phyloP scores from a whole-genome alignment of 2,113 vertebrate genomes.

The Odontophorus gujanensis region DNA sequence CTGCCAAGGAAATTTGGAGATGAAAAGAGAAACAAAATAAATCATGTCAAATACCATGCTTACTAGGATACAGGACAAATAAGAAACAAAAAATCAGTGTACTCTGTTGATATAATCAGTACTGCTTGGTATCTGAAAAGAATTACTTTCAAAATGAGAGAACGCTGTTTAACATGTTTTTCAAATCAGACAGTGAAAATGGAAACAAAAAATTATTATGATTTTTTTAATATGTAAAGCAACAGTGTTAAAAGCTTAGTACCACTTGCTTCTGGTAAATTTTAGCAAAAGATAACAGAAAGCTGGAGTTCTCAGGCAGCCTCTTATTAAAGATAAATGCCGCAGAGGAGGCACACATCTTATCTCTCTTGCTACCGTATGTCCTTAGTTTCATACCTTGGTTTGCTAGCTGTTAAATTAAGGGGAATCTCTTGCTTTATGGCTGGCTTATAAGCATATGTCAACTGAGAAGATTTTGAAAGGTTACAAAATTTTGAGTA shows the following conservation, averaged over 20 bases:
- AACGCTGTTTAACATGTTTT: neutral
- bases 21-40: neutral
- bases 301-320: neutral
- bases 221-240: neutral
- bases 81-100: neutral
- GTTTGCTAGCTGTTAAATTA: slow-evolving; percentile 24
- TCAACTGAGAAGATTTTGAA: neutral
- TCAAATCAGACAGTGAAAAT: neutral
- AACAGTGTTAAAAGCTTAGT: neutral
- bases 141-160: neutral
- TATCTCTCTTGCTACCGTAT: neutral
- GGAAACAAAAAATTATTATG: neutral
- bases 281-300: slow-evolving; percentile 8
- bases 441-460: neutral
- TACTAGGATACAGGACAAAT: neutral
- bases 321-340: slow-evolving; percentile 27
- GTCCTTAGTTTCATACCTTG: slow-evolving; percentile 2
- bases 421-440: neutral
- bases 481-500: neutral
- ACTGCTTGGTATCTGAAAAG: neutral
- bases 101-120: neutral
- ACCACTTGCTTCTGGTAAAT: neutral
- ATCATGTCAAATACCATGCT: neutral
- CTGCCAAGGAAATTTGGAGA: neutral
- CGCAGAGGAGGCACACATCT: neutral